These are phyloP conservation scores for Macquaria australasica DNA, from an alignment of 2,113 vertebrate species.

Conservation along the genomic window DNA sequence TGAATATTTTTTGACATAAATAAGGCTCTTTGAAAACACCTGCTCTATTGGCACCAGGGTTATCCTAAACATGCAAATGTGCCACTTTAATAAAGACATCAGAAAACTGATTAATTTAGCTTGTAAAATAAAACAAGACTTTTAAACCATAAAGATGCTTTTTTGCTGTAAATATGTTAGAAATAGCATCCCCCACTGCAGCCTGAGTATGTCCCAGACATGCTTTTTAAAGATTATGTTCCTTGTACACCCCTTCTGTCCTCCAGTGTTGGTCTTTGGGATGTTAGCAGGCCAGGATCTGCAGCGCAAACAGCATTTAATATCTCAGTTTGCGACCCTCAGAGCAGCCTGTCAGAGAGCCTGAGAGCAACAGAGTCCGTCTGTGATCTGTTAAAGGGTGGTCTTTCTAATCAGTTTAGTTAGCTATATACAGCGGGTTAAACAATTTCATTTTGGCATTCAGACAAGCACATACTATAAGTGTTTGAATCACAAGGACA, in stretches of 20 bases:
- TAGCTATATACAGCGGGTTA: background rate
- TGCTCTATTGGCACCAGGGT: background rate
- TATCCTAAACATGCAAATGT: background rate
- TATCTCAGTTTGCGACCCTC: background rate
- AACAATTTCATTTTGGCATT: background rate
- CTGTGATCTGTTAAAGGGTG: conserved; percentile 3
- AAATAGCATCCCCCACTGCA: background rate
- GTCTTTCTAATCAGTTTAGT: conserved; percentile 1
- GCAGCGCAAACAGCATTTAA: conserved; percentile 33
- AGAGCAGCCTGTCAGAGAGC: conserved; percentile 11
- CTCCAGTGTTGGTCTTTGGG: conserved; percentile 22
- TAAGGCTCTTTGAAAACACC: background rate
- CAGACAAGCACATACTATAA: background rate
- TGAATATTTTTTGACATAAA: background rate
- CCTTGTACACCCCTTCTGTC: conserved; percentile 10
- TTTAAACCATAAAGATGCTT: background rate
- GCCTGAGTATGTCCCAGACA: background rate
- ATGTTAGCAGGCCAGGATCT: conserved; percentile 6
- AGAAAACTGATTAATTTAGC: background rate
- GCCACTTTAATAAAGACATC: background rate
- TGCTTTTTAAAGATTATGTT: conserved; percentile 14
- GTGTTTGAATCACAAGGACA: background rate
- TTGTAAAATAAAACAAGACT: background rate
- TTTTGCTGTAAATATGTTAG: background rate
- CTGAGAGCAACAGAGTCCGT: background rate